Base-by-base conservation (phyloP, 2,888 invertebrate species). In the Synanthedon tipuliformis region DNA sequence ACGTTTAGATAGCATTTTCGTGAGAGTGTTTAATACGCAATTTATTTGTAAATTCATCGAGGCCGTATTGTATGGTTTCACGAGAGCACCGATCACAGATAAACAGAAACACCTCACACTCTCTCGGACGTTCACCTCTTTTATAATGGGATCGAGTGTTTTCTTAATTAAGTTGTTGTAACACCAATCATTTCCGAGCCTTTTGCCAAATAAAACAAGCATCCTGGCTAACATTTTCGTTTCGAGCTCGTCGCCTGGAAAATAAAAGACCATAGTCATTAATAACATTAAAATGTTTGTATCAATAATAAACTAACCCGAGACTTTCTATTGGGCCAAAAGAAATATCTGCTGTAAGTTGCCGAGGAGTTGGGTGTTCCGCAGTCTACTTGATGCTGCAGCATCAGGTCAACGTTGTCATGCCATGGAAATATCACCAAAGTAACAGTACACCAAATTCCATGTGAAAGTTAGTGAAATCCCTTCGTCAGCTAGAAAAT, bases 41-140 rank as follows among this genome's bases (percentile, higher is more conserved):
- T 84, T 83, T 60, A 74, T 75, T 53, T 85, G 73, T 12, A 84
- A 70, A 62, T 75, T 82, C 86, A 87, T 88, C 16, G 80, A 75
- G 4, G 11, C 34, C 4, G 58, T 57, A 3, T 86, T 84, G 56
- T 77, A 88, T 0, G 88, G 88, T 59, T 81, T 82, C 50, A 83
- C 57, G 40, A 88, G 56, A 1, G 83, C 75, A 4, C 88, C 87
- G 53, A 88, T 60, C 55, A 81, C 56, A 7, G 74, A 69, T 4
- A 83, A 61, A 58, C 81, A 81, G 61, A 84, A 86, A 53, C 62
- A 60, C 59, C 72, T 81, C 15, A 69, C 64, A 52, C 55, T 62
- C 4, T 69, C 63, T 0, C 71, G 55, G 8, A 64, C 56, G 13
- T 61, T 60, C n/a, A 69, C 58, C 16, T 72, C 69, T 13, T 75